Conservation (phyloP, 2,797 vertebrate species). For the Sebastes cheni region DNA sequence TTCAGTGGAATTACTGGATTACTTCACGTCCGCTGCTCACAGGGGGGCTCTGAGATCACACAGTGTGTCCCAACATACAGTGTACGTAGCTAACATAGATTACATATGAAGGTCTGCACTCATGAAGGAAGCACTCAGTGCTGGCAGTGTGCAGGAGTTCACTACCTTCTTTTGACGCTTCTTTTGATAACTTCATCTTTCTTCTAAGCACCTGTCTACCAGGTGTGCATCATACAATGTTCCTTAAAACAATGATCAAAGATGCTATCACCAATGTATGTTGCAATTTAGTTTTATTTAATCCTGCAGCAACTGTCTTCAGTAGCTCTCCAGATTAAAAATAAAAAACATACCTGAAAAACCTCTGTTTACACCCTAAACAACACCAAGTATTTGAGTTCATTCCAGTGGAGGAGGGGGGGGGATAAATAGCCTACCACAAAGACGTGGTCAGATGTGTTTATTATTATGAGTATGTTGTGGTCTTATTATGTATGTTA, state of each 20-base stretch:
- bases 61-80: neutral
- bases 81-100: neutral
- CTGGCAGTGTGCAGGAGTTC: neutral
- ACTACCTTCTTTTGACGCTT: neutral
- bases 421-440: too few species aligned
- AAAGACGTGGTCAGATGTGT: too few species aligned
- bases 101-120: neutral
- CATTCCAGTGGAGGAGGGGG: neutral
- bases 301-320: neutral
- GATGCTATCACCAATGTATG: neutral
- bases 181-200: neutral
- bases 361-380: neutral
- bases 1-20: slow-evolving; percentile 63
- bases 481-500: too few species aligned
- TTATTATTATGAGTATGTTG: too few species aligned
- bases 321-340: neutral
- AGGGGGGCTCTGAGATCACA: slow-evolving; percentile 46
- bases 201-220: neutral
- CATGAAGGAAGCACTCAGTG: too few species aligned
- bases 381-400: neutral
- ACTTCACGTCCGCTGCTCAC: slow-evolving; percentile 57
- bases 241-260: neutral
- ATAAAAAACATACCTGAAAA: neutral
- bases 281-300: neutral
- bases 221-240: neutral